These are phyloP conservation scores for Eupithecia dodoneata DNA, from an alignment of 2,888 invertebrate species.

Conservation along the genomic window DNA sequence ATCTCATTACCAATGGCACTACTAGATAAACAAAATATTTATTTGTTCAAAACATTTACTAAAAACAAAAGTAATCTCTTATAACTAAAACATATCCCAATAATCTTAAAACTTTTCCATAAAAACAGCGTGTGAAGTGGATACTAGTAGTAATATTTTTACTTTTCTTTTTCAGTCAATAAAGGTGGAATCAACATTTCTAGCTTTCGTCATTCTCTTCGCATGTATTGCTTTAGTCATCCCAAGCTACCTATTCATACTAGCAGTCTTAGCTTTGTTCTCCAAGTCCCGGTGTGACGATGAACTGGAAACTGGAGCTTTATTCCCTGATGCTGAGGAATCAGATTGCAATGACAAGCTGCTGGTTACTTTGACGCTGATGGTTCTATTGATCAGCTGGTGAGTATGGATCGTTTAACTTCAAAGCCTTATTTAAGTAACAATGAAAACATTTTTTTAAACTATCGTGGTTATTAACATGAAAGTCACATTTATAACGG, in stretches of 20 bases:
- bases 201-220: constrained; percentile 85
- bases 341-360: constrained; percentile 73
- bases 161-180: constrained; percentile 81
- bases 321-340: constrained; percentile 69
- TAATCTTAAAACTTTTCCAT: too few species aligned
- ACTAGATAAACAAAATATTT: too few species aligned
- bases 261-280: constrained; percentile 82
- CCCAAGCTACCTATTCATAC: constrained; percentile 80
- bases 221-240: constrained; percentile 86
- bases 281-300: constrained; percentile 69
- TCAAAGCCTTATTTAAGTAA: too few species aligned
- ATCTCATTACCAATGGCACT: too few species aligned
- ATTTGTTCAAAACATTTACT: too few species aligned
- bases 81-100: too few species aligned
- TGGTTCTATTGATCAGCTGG: constrained; percentile 76
- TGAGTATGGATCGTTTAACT: constrained; percentile 52
- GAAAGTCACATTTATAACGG: too few species aligned
- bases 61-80: too few species aligned
- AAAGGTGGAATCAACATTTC: constrained; percentile 88
- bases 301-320: constrained; percentile 72
- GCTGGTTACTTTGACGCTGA: constrained; percentile 66
- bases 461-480: too few species aligned
- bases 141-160: too few species aligned
- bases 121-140: too few species aligned
- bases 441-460: too few species aligned